Conservation (phyloP, 2,888 invertebrate species). For the Hymenopus coronatus region DNA sequence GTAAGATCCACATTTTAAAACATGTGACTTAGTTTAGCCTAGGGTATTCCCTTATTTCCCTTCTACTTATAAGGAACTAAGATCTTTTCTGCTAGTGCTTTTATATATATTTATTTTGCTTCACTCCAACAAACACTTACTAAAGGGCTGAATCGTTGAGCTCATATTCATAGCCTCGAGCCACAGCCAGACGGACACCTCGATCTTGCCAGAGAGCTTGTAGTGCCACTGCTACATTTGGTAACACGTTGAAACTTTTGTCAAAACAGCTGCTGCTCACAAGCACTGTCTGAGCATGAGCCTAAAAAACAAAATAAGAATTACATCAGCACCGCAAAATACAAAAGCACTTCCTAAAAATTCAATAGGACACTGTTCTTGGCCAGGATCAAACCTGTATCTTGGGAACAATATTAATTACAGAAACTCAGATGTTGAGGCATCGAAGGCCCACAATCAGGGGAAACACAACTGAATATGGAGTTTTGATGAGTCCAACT, state of each 20-base stretch:
- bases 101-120: no score
- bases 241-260: constrained; percentile 54
- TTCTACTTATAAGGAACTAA: no score
- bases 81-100: no score
- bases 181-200: constrained; percentile 60
- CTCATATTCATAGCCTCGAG: constrained; percentile 65
- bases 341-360: neutral
- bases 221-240: constrained; percentile 53
- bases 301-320: constrained; percentile 39
- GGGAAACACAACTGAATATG: neutral
- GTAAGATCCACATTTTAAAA: no score
- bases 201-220: constrained; percentile 61
- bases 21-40: no score
- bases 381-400: neutral
- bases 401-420: neutral
- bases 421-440: no score
- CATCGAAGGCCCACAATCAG: neutral
- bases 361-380: neutral
- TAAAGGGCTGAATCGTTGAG: constrained; percentile 65
- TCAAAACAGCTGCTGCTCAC: constrained; percentile 55
- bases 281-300: constrained; percentile 53
- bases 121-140: constrained; percentile 46
- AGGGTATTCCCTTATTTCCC: no score
- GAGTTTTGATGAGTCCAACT: no score
- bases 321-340: neutral